Conservation (phyloP, 2,113 vertebrate genomes). For the Oxygymnocypris stewartii region DNA sequence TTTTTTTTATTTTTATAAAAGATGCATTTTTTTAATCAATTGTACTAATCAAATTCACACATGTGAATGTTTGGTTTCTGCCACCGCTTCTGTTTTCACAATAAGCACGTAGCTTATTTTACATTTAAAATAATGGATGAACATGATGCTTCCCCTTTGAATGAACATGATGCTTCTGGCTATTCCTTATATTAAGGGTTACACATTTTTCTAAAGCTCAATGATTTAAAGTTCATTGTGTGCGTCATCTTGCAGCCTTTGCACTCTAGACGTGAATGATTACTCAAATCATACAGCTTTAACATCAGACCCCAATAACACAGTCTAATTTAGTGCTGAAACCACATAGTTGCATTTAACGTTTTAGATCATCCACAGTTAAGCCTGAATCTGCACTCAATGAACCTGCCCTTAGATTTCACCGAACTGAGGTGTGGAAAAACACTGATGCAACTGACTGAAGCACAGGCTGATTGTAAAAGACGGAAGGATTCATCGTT, state of each 20-base stretch:
- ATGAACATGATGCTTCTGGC: too few relatives aligned
- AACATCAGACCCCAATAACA: not conserved
- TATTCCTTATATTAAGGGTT: not conserved
- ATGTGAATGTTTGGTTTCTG: not conserved
- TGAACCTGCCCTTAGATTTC: not conserved
- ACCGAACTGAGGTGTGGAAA: not conserved
- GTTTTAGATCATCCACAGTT: not conserved
- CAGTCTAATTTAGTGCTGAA: not conserved
- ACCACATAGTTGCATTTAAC: not conserved
- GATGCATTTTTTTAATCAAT: not conserved
- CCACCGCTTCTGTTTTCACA: not conserved
- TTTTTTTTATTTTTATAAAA: too few relatives aligned
- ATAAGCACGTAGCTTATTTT: not conserved
- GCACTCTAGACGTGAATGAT: not conserved
- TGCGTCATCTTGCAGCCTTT: not conserved
- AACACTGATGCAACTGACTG: not conserved
- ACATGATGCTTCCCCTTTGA: not conserved
- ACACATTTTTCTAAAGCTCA: not conserved
- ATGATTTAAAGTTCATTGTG: not conserved
- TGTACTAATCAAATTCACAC: not conserved
- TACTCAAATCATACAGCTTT: not conserved
- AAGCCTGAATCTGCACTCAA: not conserved
- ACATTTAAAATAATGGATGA: not conserved
- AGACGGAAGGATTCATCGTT: not conserved
- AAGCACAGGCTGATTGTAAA: not conserved